phyloP scores from a whole-genome alignment of 1,140 invertebrate genomes.

The Drosophila auraria region DNA sequence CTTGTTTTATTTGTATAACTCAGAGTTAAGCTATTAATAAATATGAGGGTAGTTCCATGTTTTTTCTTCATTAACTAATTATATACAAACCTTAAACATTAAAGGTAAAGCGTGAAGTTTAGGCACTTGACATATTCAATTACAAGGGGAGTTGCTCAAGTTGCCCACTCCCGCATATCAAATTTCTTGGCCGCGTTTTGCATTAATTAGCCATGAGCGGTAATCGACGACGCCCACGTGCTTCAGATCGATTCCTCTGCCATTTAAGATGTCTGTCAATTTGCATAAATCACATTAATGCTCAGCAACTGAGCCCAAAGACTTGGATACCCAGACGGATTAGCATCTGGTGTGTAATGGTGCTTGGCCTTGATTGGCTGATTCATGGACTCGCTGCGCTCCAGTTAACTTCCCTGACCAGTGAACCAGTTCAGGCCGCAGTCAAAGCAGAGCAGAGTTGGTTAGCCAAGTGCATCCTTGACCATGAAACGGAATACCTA shows the following conservation, averaged over 20 bases:
- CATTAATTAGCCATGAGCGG: constrained; percentile 59
- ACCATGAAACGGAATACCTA: constrained; percentile 56
- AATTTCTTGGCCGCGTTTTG: constrained; percentile 43
- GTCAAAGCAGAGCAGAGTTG: constrained; percentile 20
- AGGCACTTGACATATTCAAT: constrained; percentile 24
- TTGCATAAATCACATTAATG: constrained; percentile 66
- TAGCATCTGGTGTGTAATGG: constrained; percentile 27
- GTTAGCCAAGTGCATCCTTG: constrained; percentile 57
- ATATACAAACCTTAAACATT: not conserved
- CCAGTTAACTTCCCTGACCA: constrained; percentile 43
- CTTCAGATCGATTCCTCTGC: constrained; percentile 63
- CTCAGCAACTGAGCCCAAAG: constrained; percentile 28
- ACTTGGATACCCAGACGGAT: constrained; percentile 65
- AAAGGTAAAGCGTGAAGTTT: constrained; percentile 20
- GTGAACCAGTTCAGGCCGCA: constrained; percentile 45
- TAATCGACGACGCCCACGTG: constrained; percentile 58
- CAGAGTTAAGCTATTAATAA: constrained; percentile 1
- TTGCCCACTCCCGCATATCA: constrained; percentile 41
- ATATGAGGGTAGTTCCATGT: too few relatives aligned
- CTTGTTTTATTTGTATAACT: not conserved
- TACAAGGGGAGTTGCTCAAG: constrained; percentile 28
- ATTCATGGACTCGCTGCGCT: constrained; percentile 25
- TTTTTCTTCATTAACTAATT: not conserved
- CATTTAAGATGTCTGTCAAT: constrained; percentile 59
- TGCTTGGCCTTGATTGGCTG: constrained; percentile 31